Percentiles rank a stretch among this genome's conserved stretches.
Conservation (phyloP, 2,113 vertebrate genomes). For the Piaya cayana region DNA sequence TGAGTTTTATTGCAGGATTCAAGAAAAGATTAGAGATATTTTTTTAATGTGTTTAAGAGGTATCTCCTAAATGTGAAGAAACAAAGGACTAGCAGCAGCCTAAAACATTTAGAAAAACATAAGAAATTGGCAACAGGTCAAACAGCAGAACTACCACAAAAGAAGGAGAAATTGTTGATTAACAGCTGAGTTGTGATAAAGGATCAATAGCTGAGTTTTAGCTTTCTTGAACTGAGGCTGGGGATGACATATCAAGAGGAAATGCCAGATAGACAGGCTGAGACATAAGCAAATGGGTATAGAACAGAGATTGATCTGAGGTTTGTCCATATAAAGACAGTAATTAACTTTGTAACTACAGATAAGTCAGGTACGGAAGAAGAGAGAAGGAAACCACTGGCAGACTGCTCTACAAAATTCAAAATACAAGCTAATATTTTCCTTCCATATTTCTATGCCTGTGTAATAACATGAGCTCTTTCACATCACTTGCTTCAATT, state of each 20-base stretch:
- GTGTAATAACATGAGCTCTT: background rate
- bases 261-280: conserved; percentile 28
- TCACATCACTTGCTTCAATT: background rate
- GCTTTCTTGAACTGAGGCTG: conserved; percentile 25
- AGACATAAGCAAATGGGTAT: conserved; percentile 46
- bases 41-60: background rate
- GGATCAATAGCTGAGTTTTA: conserved; percentile 17
- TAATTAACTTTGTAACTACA: conserved; percentile 28
- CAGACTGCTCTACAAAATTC: background rate
- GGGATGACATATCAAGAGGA: conserved; percentile 31
- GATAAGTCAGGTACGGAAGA: conserved; percentile 16
- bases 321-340: conserved; percentile 34
- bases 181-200: background rate
- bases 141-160: background rate
- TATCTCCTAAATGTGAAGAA: background rate
- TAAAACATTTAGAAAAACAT: background rate
- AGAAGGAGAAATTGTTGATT: background rate
- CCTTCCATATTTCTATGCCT: background rate
- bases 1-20: background rate
- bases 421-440: conserved; percentile 5
- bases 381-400: background rate
- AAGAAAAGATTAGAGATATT: background rate
- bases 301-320: conserved; percentile 10
- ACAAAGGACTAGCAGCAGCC: background rate
- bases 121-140: background rate